Base-by-base conservation (phyloP, 2,888 invertebrate species). In the Euclidia mi region DNA sequence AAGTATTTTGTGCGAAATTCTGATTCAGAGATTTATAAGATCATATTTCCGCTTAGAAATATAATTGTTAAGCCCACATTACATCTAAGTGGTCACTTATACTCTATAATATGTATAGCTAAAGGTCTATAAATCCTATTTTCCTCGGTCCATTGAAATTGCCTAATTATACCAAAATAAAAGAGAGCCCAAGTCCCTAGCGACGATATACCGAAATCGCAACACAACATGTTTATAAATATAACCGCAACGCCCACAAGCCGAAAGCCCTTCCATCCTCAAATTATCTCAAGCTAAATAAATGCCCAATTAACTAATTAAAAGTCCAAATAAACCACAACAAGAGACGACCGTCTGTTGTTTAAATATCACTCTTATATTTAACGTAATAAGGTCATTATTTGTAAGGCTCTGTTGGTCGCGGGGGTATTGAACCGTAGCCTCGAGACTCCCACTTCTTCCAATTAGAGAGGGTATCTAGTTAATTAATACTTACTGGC, bases 371-470 rank as follows among this genome's bases (percentile, higher is more conserved):
- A 29, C 14, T 43, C 37, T 43, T 29, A 31, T 11, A 4, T 3
- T 10, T 9, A 35, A n/a, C 29, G 20, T 2, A 31, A 38, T 32
- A 48, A 18, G 9, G 48, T 32, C 11, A 32, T 43, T 49, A 37
- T 44, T 34, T 11, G 12, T 46, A 53, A 56, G 15, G 32, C 10
- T 29, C 6, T 38, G 37, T 35, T n/a, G 53, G 31, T 20, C 17
- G 15, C 11, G 37, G 38, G 57, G 61, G 43, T 43, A 50, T 57
- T 71, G 38, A 56, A 56, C 57, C 34, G 48, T 25, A 60, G 59
- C 41, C 52, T 58, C 71, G 32, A 58, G 62, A 52, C 46, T 53
- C 47, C 56, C 51, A 53, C 55, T 65, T 53, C 56, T 70, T 46
- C 49, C 57, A 71, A 71, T 71, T 63, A 65, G 35, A 49, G 55